phyloP scores from a whole-genome alignment of 2,888 invertebrate genomes.

The Neoitamus cyanurus region DNA sequence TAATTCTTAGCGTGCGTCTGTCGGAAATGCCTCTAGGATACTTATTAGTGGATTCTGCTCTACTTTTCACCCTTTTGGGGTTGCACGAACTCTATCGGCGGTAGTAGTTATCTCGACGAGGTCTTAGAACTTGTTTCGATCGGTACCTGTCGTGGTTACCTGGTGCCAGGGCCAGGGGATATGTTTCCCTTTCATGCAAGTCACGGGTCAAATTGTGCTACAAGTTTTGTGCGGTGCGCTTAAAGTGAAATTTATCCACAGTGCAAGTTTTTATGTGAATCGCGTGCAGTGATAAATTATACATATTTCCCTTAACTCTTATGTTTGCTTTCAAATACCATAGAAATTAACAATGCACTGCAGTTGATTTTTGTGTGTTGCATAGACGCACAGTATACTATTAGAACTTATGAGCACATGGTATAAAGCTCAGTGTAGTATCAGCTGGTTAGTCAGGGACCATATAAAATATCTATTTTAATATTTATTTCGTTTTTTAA shows the following conservation, averaged over 20 bases:
- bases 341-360: neutral
- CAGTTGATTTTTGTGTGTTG: neutral
- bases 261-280: neutral
- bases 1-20: neutral
- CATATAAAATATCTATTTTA: neutral
- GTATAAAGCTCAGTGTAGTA: neutral
- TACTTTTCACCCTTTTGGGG: neutral
- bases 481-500: neutral
- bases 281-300: neutral
- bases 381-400: too few relatives aligned
- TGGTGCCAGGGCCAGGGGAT: neutral
- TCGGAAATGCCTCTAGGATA: neutral
- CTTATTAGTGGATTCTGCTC: neutral
- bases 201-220: neutral
- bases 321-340: neutral
- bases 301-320: neutral
- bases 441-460: neutral
- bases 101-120: neutral
- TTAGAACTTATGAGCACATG: too few relatives aligned
- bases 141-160: neutral
- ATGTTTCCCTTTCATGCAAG: neutral
- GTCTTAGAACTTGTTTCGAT: neutral
- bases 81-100: neutral
- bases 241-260: neutral
- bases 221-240: neutral